Percentiles rank a stretch among this genome's conserved stretches.
Evolutionary conservation across 2,888 invertebrate genomes (phyloP).

Genomic region (Mactromeris polynyma): DNA sequence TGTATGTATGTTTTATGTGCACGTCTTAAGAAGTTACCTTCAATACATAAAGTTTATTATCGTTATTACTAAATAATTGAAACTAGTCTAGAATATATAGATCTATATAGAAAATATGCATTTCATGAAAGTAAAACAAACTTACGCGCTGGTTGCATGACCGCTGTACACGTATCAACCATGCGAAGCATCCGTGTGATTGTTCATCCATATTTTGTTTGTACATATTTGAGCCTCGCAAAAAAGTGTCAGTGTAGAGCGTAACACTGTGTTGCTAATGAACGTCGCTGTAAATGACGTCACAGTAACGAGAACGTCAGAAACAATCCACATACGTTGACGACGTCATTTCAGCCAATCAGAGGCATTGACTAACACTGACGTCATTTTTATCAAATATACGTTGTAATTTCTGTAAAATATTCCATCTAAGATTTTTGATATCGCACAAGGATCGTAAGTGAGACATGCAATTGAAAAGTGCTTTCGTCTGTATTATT

Average conservation of each 20-base stretch:
- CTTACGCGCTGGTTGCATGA: not conserved
- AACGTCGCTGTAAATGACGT: conserved; percentile 3
- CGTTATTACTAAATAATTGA: no score
- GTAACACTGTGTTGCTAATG: not conserved
- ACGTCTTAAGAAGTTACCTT: no score
- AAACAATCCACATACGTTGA: not conserved
- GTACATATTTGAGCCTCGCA: not conserved
- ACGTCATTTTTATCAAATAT: no score
- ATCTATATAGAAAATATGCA: no score
- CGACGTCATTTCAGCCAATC: conserved; percentile 3
- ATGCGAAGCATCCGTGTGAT: not conserved
- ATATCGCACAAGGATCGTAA: no score
- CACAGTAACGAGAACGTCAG: not conserved
- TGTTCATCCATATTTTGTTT: not conserved
- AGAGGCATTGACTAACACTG: not conserved
- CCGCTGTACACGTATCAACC: not conserved
- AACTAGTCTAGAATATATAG: no score
- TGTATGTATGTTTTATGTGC: no score
- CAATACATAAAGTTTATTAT: no score
- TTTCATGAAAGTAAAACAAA: not conserved
- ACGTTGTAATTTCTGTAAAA: no score
- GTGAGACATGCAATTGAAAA: no score
- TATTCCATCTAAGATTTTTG: no score
- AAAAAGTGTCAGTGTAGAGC: not conserved
- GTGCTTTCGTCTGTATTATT: no score